Conservation (phyloP, 2,888 invertebrate genomes). For the Pristionchus arcanus region DNA sequence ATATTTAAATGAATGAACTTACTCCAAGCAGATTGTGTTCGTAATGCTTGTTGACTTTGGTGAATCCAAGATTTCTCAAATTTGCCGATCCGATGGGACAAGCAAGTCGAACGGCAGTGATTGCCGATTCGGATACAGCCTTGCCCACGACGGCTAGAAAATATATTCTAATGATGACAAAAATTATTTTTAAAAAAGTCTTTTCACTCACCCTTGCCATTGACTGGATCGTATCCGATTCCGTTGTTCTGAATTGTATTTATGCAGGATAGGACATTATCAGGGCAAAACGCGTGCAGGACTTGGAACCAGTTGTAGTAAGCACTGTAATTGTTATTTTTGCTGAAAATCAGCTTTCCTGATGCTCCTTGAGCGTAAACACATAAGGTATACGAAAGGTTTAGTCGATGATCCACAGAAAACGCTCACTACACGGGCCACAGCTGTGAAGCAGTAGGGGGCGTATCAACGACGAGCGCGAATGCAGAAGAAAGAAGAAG, state of each 20-base stretch:
- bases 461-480: background rate
- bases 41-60: background rate
- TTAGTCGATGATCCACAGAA: too few relatives aligned
- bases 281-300: background rate
- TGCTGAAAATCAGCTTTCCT: too few relatives aligned
- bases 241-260: background rate
- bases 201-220: background rate
- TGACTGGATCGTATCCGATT: background rate
- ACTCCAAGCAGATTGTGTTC: background rate
- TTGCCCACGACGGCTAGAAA: background rate
- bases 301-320: background rate
- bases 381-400: too few relatives aligned
- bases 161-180: too few relatives aligned
- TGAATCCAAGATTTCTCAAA: background rate
- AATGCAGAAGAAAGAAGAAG: too few relatives aligned
- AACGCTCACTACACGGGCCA: background rate
- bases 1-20: background rate
- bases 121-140: background rate
- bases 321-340: background rate
- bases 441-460: background rate
- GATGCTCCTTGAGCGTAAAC: too few relatives aligned
- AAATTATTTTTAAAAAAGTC: too few relatives aligned
- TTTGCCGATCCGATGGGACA: background rate
- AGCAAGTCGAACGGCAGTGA: background rate
- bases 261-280: background rate